Base-by-base conservation (phyloP, 1,140 invertebrate genomes). In the Atta colombica region DNA sequence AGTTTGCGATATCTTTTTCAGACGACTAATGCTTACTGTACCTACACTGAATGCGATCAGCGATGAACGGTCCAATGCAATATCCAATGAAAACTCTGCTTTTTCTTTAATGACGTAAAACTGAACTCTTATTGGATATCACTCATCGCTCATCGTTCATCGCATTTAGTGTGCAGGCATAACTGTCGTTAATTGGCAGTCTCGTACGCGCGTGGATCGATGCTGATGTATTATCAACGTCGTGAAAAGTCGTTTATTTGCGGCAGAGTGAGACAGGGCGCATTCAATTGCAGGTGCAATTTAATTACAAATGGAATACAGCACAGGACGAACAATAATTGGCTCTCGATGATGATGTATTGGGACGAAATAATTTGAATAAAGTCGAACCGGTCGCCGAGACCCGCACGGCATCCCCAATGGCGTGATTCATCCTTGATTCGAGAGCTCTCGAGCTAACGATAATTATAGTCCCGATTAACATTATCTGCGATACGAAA, bases 311-410 rank as follows among this genome's bases (percentile, higher is more conserved):
- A 63, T 35, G 49, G 68, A 75, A 80, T 69, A 75, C 28, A n/a
- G 31, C 35, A 31, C 21, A 16, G 25, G 21, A 35, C 53, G 65
- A 74, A 77, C 60, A 77, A 91, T 91, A 91, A 91, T 91, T 91
- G 89, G 77, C 68, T 85, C 21, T 18, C 89, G 77, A 87, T 87
- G 85, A 91, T 91, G 89, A 91, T 91, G 71, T 88, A 91, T 84
- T 51, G 60, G 45, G 63, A 75, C 65, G 18, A 88, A 91, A 91
- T 84, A 81, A 91, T 90, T 91, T 86, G 77, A 88, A 51, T 61
- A 69, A 74, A 58, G 28, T 74, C 65, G 35, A 87, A 87, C 65
- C 85, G 51, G 71, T 82, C 49, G 61, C 28, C 16, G 51, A 14
- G 1, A 53, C 2, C 53, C 45, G 77, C n/a, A 49, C 45, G 14